phyloP scores from a whole-genome alignment of 35 echinoderm and acorn worm genomes.

The Lytechinus pictus region DNA sequence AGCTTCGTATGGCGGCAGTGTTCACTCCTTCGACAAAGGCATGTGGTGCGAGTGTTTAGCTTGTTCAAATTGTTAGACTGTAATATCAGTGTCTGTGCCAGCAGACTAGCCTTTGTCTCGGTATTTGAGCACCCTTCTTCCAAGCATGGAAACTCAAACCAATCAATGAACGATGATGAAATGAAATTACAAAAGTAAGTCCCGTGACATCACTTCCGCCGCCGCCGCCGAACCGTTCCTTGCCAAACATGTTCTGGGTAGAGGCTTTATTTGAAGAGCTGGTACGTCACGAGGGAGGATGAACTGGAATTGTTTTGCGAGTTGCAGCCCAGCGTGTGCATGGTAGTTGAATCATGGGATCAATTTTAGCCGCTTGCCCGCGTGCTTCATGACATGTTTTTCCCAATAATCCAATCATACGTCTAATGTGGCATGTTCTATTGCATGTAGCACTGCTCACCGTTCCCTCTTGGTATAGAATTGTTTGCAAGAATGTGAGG shows the following conservation, averaged over 20 bases:
- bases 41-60: neutral
- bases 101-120: neutral
- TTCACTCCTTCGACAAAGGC: neutral
- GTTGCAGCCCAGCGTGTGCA: neutral
- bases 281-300: neutral
- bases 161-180: neutral
- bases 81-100: no score
- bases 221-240: neutral
- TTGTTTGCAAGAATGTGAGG: neutral
- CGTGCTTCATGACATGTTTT: neutral
- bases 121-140: neutral
- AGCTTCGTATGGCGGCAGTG: neutral
- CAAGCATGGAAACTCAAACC: neutral
- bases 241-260: conserved; percentile 1
- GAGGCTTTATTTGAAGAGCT: neutral
- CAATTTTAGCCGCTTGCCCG: neutral
- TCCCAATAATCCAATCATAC: neutral
- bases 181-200: neutral
- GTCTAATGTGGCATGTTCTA: neutral
- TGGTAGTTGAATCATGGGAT: neutral
- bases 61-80: neutral
- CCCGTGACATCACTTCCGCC: neutral
- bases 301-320: neutral
- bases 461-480: neutral
- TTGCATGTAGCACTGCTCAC: neutral